Conservation (phyloP, 2,797 vertebrate genomes). For the Arnoldichthys spilopterus region DNA sequence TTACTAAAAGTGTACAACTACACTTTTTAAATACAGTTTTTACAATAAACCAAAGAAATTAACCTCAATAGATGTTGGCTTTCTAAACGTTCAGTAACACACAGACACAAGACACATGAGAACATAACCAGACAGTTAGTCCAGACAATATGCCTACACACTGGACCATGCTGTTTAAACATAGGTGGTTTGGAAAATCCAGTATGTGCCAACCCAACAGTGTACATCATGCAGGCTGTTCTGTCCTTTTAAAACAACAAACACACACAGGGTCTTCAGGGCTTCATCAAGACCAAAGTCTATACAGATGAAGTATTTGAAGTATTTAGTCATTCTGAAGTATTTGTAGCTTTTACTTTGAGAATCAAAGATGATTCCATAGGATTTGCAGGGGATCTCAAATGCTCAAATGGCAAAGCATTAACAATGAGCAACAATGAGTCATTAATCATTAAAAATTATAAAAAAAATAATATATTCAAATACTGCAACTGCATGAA, state of each 20-base stretch:
- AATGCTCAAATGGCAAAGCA: too few species aligned
- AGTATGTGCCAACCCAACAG: conserved; percentile 20
- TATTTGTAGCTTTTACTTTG: neutral
- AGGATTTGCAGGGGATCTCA: too few species aligned
- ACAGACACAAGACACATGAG: conserved; percentile 52
- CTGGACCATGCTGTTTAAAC: conserved; percentile 60
- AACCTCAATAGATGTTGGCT: conserved; percentile 2
- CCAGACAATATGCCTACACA: conserved; percentile 45
- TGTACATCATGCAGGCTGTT: conserved; percentile 68
- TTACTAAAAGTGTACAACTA: too few species aligned
- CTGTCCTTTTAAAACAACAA: neutral
- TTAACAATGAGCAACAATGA: neutral
- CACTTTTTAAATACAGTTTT: too few species aligned
- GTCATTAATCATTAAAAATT: neutral
- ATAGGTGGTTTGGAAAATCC: conserved; percentile 19
- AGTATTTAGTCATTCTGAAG: neutral
- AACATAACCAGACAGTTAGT: conserved; percentile 43
- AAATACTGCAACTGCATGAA: conserved; percentile 1
- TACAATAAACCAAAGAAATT: neutral
- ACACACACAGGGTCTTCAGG: conserved; percentile 19
- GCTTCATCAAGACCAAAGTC: conserved; percentile 1
- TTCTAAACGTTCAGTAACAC: conserved; percentile 23
- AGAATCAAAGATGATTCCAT: neutral
- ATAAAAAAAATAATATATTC: neutral
- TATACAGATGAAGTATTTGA: neutral